A percentile compares a stretch with the other conserved stretches of the same genome.
Evolutionary conservation across 2,888 invertebrate genomes (phyloP).

Genomic region (Cantharis flavilabris): DNA sequence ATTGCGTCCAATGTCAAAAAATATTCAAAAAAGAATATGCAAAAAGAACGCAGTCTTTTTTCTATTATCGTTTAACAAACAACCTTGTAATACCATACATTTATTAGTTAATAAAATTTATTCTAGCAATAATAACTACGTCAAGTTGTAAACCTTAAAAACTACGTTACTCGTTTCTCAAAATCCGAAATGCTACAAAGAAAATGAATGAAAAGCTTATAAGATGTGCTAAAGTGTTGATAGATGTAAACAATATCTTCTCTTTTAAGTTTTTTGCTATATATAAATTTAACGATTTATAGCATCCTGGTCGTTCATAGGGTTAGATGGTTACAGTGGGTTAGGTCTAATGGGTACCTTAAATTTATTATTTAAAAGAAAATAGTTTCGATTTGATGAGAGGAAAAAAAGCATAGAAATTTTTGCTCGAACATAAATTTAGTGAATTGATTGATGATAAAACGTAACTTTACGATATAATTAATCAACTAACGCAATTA

Average conservation of each 20-base stretch:
- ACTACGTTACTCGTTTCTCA: neutral
- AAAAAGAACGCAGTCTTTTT: no score
- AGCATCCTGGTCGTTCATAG: slow-evolving; percentile 37
- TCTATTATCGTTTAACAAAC: no score
- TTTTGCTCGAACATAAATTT: neutral
- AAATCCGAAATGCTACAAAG: neutral
- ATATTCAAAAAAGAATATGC: no score
- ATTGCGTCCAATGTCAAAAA: no score
- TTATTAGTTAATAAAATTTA: neutral
- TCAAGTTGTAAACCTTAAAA: neutral
- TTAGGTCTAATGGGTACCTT: neutral
- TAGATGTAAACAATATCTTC: slow-evolving; percentile 46
- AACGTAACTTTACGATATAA: neutral
- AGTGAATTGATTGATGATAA: neutral
- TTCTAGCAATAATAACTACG: neutral
- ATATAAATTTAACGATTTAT: slow-evolving; percentile 43
- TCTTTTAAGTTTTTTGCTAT: slow-evolving; percentile 39
- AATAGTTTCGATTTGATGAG: neutral
- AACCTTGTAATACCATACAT: no score
- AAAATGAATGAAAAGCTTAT: neutral
- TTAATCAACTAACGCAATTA: neutral
- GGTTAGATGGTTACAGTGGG: neutral
- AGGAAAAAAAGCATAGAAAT: neutral
- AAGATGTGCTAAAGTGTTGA: slow-evolving; percentile 30
- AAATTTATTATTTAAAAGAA: neutral